phyloP scores from a whole-genome alignment of 2,888 invertebrate genomes.

The Megaustenia siamemsis region DNA sequence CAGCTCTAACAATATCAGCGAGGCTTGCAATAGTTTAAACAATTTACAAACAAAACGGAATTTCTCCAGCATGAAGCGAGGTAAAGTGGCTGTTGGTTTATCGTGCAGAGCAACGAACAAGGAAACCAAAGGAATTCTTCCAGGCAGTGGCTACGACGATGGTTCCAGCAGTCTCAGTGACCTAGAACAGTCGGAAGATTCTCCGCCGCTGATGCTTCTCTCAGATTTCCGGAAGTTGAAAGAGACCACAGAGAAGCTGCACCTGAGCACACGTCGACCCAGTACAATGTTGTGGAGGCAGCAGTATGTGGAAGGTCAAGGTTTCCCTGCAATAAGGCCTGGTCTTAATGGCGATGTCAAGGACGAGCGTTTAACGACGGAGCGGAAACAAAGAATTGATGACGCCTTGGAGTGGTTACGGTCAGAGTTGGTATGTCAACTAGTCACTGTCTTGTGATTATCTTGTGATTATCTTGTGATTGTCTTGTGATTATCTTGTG shows the following conservation, averaged over 20 bases:
- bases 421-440: slow-evolving; percentile 58
- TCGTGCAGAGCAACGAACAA: not conserved
- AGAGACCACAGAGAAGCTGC: slow-evolving; percentile 66
- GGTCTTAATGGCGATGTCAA: slow-evolving; percentile 11
- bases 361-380: slow-evolving; percentile 55
- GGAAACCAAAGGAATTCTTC: not conserved
- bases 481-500: too few species aligned
- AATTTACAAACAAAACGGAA: not conserved
- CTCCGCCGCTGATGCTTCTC: not conserved
- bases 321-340: not conserved
- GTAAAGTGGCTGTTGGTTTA: not conserved
- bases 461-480: too few species aligned
- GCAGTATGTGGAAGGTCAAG: slow-evolving; percentile 62
- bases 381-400: slow-evolving; percentile 56
- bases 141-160: not conserved
- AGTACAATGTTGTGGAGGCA: slow-evolving; percentile 71
- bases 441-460: too few species aligned
- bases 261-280: slow-evolving; percentile 67
- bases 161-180: not conserved
- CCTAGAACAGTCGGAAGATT: not conserved
- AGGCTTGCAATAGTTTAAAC: not conserved
- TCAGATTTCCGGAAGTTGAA: slow-evolving; percentile 63
- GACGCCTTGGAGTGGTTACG: slow-evolving; percentile 57
- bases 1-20: too few species aligned
- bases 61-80: not conserved